Evolutionary conservation across 1,140 invertebrate species (phyloP), one percentile per base, ranked within the genome.

Genomic region (Teleogryllus occipitalis): DNA sequence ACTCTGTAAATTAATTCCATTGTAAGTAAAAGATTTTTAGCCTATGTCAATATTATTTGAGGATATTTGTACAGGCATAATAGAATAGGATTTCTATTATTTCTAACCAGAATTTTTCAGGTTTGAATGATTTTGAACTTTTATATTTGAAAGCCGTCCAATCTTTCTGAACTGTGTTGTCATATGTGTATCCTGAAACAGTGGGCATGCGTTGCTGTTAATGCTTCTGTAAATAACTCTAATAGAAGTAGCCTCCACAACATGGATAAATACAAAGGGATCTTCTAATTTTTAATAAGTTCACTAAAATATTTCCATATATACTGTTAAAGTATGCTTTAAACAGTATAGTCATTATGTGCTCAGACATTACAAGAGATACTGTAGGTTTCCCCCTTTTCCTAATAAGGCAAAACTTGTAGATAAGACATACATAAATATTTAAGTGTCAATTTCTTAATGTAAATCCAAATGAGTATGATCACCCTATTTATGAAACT

Each of bases 401-500:
- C 27, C 27, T n/a, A 22, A 47, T 47, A 46, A 18, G 27, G 49
- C 65, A 78, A 47, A 65, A 18, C 8, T 73, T 47, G 78, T 65
- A 73, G 47, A 49, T 46, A 72, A 65, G 54, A 65, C 18, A 14
- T 65, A 65, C 54, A 65, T 65, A 1, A 65, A 65, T 65, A 65
- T 65, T 39, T 65, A 65, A 65, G 54, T 65, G 54, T 65, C 54
- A 65, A 65, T 65, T 65, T 65, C 54, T 65, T 65, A 65, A 65
- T 65, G 54, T 65, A 65, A 10, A 65, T 65, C 54, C 54, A 18
- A 65, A 65, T 18, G 18, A 65, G 54, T 65, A 65, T 74, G 54
- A 21, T 73, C 78, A 78, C 65, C 78, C 78, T 78, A 65, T 78
- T 72, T 8, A 73, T 73, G 78, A 78, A 65, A n/a, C 65, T 65